phyloP scores from a whole-genome alignment of 2,888 invertebrate genomes.

The Trachelus tabidus region DNA sequence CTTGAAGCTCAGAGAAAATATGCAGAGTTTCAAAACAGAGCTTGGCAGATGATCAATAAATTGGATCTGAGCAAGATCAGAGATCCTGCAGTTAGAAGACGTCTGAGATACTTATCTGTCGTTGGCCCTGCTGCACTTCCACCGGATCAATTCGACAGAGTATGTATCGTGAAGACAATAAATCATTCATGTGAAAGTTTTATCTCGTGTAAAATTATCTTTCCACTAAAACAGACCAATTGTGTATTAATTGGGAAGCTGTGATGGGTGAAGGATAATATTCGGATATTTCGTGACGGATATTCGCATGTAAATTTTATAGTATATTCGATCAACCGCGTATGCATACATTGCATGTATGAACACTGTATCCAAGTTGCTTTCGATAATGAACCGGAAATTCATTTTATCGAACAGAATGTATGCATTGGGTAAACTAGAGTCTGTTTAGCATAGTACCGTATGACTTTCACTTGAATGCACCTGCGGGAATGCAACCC shows the following conservation, averaged over 20 bases:
- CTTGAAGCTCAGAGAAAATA: constrained; percentile 83
- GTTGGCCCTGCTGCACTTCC: constrained; percentile 87
- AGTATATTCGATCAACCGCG: neutral
- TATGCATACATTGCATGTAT: neutral
- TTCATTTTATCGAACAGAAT: neutral
- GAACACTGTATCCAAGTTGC: neutral
- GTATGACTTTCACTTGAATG: neutral
- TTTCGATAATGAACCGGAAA: neutral
- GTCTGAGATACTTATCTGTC: constrained; percentile 80
- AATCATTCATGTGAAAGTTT: neutral
- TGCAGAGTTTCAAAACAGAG: constrained; percentile 84
- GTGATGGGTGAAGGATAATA: neutral
- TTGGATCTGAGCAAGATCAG: constrained; percentile 76
- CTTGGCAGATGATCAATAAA: constrained; percentile 80
- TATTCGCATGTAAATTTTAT: neutral
- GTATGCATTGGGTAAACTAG: neutral
- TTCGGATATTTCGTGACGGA: neutral
- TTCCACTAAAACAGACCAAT: neutral
- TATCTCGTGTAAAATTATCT: neutral
- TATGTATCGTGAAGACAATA: constrained; percentile 63
- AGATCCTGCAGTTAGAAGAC: constrained; percentile 78
- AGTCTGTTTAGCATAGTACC: neutral
- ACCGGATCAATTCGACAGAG: constrained; percentile 84
- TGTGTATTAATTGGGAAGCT: neutral
- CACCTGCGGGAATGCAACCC: neutral